Evolutionary conservation across 2,113 vertebrate species (phyloP).

Genomic region (Agelaius phoeniceus): DNA sequence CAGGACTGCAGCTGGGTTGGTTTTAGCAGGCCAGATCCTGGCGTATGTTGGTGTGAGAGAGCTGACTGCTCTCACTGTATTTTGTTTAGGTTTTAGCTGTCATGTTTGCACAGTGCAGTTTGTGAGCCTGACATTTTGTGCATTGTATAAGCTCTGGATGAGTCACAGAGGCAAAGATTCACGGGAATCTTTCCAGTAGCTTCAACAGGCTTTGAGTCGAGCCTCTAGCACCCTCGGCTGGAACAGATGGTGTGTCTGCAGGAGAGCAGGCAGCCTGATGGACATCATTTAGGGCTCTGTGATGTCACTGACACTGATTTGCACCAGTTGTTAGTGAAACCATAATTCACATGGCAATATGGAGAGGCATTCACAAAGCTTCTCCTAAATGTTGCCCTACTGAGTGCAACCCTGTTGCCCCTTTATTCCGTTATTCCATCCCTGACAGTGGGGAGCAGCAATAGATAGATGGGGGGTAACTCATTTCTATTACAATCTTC

Average conservation of each 20-base stretch:
- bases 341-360: background rate
- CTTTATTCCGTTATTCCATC: background rate
- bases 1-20: background rate
- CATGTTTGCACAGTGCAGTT: background rate
- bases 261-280: background rate
- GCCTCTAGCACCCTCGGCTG: background rate
- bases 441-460: background rate
- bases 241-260: slow-evolving; percentile 1
- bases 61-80: background rate
- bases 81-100: background rate
- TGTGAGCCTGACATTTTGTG: background rate
- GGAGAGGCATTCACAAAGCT: background rate
- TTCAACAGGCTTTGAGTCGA: background rate
- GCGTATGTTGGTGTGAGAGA: background rate
- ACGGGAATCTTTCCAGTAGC: background rate
- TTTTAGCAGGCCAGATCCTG: background rate
- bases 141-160: background rate
- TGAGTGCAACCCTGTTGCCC: background rate
- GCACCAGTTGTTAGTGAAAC: background rate
- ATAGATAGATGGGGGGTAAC: background rate
- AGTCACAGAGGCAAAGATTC: slow-evolving; percentile 16
- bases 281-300: background rate
- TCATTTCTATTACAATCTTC: background rate
- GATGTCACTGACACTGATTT: background rate
- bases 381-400: background rate